phyloP scores from a whole-genome alignment of 2,888 invertebrate genomes.

The Thelaira solivaga region DNA sequence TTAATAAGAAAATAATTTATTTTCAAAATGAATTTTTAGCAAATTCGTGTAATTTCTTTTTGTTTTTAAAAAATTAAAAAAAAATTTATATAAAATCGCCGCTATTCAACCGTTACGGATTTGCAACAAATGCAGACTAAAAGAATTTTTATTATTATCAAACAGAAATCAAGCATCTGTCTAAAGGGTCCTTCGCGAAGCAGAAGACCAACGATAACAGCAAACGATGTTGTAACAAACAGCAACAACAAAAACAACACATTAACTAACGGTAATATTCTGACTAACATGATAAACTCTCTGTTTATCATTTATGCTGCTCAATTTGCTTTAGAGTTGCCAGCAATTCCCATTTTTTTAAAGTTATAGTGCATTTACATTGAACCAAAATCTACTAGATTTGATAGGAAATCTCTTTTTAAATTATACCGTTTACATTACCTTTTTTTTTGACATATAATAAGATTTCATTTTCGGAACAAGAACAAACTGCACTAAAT shows the following conservation, averaged over 20 bases:
- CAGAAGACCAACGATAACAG: background rate
- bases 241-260: background rate
- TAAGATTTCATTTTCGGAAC: too few species aligned
- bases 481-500: too few species aligned
- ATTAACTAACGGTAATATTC: constrained; percentile 20
- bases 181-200: constrained; percentile 10
- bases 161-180: constrained; percentile 55
- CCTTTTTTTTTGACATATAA: too few species aligned
- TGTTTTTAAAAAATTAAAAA: too few species aligned
- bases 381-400: too few species aligned
- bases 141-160: constrained; percentile 42
- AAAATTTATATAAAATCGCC: constrained; percentile 20
- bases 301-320: background rate
- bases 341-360: background rate
- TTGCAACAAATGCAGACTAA: constrained; percentile 62
- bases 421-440: too few species aligned
- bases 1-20: too few species aligned
- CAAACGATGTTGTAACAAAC: background rate
- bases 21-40: too few species aligned
- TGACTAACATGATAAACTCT: background rate
- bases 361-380: too few species aligned
- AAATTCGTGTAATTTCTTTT: background rate
- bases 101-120: constrained; percentile 53
- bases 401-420: too few species aligned
- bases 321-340: background rate